Base-by-base conservation (phyloP, 2,888 invertebrate genomes). In the Melinopterus prodromus region DNA sequence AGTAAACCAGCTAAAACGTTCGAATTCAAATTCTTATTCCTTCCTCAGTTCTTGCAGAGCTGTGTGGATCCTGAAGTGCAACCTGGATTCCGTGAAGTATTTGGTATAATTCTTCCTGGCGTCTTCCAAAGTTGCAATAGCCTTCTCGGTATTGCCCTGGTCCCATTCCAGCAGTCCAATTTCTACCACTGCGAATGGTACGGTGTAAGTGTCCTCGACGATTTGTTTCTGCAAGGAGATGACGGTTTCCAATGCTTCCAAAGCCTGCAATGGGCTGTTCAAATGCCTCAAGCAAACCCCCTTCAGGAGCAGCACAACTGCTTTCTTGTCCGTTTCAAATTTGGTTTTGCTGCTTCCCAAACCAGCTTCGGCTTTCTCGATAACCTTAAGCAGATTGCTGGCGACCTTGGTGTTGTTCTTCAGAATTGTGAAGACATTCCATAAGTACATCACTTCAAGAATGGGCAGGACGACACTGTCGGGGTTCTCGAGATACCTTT, bases 41-140 rank as follows among this genome's bases (percentile, higher is more conserved):
- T 87, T 86, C 83, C 90, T 91, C 74, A 91, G 87, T 80, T 90
- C 90, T 82, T 90, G 88, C 71, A 94, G 86, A 75, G 94, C 93
- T 0, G 96, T 94, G 87, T 98, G 97, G 83, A 98, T 94, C 84
- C 96, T 93, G 89, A 98, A 98, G 88, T 97, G 97, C 16, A 98
- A 91, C 70, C 98, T 92, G 0, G 97, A 97, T 87, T 98, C 98
- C 84, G 98, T 89, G 0, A 95, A 93, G 88, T 97, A 98, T 3
- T 96, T 95, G 12, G 96, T 95, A 88, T 94, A 97, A 87, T 96
- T 95, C 90, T 95, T 96, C 89, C 97, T 97, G 90, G 96, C 96
- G 84, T 95, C 95, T 84, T 96, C 95, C 69, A 98, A 90, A 80
- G 94, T 92, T 12, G 92, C 90, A 80, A 94, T 90, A 1, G 97